Evolutionary conservation across 1,140 invertebrate genomes (phyloP), one percentile per base, ranked within the genome.

Genomic region (Octopus bimaculoides): DNA sequence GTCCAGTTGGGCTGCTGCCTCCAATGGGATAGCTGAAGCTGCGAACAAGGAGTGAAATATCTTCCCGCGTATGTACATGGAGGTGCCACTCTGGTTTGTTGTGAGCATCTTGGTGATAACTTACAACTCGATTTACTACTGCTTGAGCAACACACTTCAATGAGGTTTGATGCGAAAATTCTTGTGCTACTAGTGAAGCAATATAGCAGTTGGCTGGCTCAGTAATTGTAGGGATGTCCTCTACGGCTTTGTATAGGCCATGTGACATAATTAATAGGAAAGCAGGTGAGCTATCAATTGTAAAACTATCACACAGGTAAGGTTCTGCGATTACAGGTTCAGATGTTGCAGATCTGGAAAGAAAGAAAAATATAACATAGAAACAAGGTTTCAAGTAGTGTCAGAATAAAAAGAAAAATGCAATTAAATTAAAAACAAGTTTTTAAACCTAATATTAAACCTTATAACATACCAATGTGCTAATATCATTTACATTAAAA

Each of bases 201-300:
- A 90, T 86, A 52, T 88, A 88, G 6, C 81, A 84, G 82, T 90
- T 90, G 73, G 89, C 87, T 52, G 85, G 84, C 76, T 87, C 84
- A 54, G 93, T 93, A 78, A 41, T 41, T 41, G 93, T 93, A 14
- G 93, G 95, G 1, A 94, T 93, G 91, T 96, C 95, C 90, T 95
- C 93, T 73, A 97, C 91, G 4, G 94, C 93, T 90, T 95, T 95
- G 86, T 96, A 95, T 0, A 97, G 90, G 0, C 95, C 95, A 82
- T 95, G 92, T 52, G 96, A 96, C 92, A 96, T 95, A 17, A 97
- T 91, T 4, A 97, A 90, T 14, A 97, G 90, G 91, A 97, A 97
- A 91, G 93, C 93, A 88, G 94, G 95, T 6, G 80, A 84, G 12
- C 95, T 93, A 87, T 96, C 95, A 5, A 97, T 87, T n/a, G 91